These are phyloP conservation scores for Patiria pectinifera DNA, from an alignment of 53 echinoderm and acorn worm species.

Conservation along the genomic window DNA sequence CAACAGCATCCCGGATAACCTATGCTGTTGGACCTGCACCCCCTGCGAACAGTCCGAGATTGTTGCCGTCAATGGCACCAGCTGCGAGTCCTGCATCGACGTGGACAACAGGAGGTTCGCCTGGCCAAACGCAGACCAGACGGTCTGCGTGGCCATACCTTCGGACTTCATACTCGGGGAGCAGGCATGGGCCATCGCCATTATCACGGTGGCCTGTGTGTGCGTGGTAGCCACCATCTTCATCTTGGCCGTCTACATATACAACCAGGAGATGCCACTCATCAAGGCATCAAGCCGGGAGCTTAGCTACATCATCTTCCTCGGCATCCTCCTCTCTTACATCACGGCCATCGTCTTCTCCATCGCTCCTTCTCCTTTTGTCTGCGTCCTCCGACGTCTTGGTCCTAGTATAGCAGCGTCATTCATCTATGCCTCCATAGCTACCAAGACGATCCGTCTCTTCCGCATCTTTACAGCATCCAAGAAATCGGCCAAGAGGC, in stretches of 20 bases:
- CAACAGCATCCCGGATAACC: conserved; percentile 74
- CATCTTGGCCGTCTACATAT: conserved; percentile 69
- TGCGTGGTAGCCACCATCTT: conserved; percentile 69
- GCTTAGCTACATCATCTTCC: conserved; percentile 90
- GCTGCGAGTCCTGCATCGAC: conserved; percentile 78
- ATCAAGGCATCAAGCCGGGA: conserved; percentile 95
- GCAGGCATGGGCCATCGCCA: conserved; percentile 70
- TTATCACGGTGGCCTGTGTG: conserved; percentile 64
- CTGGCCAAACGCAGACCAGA: conserved; percentile 78
- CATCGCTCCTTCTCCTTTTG: conserved; percentile 57
- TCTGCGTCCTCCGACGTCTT: conserved; percentile 76
- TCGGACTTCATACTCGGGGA: conserved; percentile 59
- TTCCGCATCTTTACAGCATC: conserved; percentile 90
- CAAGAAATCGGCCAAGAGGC: conserved; percentile 84
- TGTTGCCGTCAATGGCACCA: conserved; percentile 78
- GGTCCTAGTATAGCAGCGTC: conserved; percentile 81
- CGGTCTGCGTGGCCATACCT: conserved; percentile 66
- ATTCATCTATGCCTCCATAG: conserved; percentile 89
- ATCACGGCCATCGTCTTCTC: conserved; percentile 71
- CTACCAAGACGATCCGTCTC: conserved; percentile 88
- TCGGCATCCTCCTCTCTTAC: conserved; percentile 82
- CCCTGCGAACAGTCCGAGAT: conserved; percentile 72
- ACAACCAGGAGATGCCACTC: conserved; percentile 84
- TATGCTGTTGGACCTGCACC: conserved; percentile 94
- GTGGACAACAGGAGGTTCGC: conserved; percentile 44